Evolutionary conservation across 2,797 vertebrate species (phyloP).

Genomic region (Melanogrammus aeglefinus): DNA sequence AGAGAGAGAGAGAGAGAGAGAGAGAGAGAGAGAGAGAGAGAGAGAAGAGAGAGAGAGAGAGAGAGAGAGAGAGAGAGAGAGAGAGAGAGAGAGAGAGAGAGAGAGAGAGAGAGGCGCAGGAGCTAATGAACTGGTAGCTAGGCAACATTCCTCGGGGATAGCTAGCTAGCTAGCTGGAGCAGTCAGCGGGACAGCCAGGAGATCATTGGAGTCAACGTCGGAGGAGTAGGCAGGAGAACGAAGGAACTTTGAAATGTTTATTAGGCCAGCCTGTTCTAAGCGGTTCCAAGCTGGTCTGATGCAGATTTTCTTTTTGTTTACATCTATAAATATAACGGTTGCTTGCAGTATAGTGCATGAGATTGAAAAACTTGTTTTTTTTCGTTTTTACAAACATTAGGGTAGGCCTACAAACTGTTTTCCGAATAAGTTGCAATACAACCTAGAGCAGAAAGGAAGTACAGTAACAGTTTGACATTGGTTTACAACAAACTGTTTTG

Average conservation of each 20-base stretch:
- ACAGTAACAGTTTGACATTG: no score
- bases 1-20: neutral
- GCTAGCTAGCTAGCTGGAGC: neutral
- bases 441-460: no score
- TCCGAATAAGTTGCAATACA: no score
- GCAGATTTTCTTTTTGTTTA: neutral
- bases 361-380: no score
- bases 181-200: constrained; percentile 9
- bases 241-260: constrained; percentile 18
- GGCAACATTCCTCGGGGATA: constrained; percentile 10
- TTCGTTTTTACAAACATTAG: no score
- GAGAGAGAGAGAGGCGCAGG: neutral
- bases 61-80: neutral
- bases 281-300: neutral
- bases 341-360: no score
- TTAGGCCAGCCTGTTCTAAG: neutral
- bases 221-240: constrained; percentile 6
- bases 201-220: constrained; percentile 6
- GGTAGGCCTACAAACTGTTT: no score
- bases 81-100: constrained; percentile 3
- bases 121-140: constrained; percentile 11
- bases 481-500: no score
- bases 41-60: no score
- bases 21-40: neutral
- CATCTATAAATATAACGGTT: neutral